Base-by-base conservation (phyloP, 2,113 vertebrate species). In the Hyperopisus bebe region DNA sequence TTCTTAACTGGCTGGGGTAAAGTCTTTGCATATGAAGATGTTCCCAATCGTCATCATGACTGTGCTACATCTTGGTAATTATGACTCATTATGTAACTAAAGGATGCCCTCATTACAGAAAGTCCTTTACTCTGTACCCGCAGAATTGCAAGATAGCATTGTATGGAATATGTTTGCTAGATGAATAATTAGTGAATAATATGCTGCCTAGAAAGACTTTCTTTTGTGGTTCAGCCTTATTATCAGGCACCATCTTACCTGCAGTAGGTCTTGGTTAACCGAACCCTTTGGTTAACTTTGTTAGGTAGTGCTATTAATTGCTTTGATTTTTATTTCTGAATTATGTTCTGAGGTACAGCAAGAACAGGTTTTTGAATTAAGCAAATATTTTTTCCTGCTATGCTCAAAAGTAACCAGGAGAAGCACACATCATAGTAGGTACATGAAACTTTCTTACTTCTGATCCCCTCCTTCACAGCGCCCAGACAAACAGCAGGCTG, bases 51-150 rank as follows among this genome's bases (percentile, higher is more conserved):
- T 24, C 11, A 24, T 74, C 27, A 80, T 80, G 35, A 80, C 74
- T 80, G 27, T 31, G 74, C 74, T 80, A 17, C 74, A 42, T 80
- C 35, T 42, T 42, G 35, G 74, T 80, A 80, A 80, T 80, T 80
- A 80, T 80, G 74, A 19, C 15, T 80, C 74, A 80, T 80, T 80
- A 80, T 80, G 35, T 42, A 80, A 80, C 35, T 80, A 42, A 80
- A 80, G 74, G 35, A 35, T 80, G 74, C 35, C 74, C 74, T 80
- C 74, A 80, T 80, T 80, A 80, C 74, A 80, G 74, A 80, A 80
- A 80, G 74, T 80, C 74, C 35, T 80, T 39, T 19, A 27, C 74
- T 80, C 74, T 80, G 74, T 42, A 80, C 35, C 35, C 2, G 6
- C 74, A 42, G 74, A 42, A 42, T 42, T 80, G 70, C 31, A 39